A percentile compares a stretch with the other conserved stretches of the same genome.
phyloP scores from a whole-genome alignment of 1,140 invertebrate genomes.

The Cotesia typhae region DNA sequence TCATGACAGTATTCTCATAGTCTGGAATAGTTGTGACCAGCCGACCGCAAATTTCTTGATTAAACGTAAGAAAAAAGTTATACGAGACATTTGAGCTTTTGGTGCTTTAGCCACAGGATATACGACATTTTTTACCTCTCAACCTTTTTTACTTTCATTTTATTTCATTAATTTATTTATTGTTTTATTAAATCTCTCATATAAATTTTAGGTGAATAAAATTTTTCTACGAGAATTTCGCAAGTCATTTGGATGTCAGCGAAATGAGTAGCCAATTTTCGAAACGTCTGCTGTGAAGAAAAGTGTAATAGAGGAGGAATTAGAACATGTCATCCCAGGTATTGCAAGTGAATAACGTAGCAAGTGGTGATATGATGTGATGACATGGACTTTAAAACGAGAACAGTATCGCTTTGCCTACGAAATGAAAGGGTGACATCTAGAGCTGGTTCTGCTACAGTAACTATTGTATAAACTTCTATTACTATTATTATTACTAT shows the following conservation, averaged over 20 bases:
- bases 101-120: not conserved
- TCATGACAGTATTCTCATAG: constrained; percentile 36
- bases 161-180: too few species aligned
- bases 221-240: constrained; percentile 11
- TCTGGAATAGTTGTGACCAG: constrained; percentile 51
- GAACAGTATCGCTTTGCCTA: constrained; percentile 11
- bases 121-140: not conserved
- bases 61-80: constrained; percentile 55
- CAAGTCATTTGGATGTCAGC: constrained; percentile 1
- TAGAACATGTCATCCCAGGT: constrained; percentile 37
- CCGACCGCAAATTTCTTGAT: constrained; percentile 62
- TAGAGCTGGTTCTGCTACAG: not conserved
- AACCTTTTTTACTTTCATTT: constrained; percentile 4
- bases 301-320: constrained; percentile 22
- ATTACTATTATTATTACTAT: not conserved
- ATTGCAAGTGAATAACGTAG: constrained; percentile 31
- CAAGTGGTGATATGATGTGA: constrained; percentile 28
- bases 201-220: not conserved
- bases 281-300: not conserved
- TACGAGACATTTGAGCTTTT: constrained; percentile 27
- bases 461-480: not conserved
- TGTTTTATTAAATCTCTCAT: not conserved
- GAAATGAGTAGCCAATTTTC: not conserved
- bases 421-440: not conserved
- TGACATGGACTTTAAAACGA: constrained; percentile 14